Conservation (phyloP, 2,113 vertebrate species). For the Mola mola region DNA sequence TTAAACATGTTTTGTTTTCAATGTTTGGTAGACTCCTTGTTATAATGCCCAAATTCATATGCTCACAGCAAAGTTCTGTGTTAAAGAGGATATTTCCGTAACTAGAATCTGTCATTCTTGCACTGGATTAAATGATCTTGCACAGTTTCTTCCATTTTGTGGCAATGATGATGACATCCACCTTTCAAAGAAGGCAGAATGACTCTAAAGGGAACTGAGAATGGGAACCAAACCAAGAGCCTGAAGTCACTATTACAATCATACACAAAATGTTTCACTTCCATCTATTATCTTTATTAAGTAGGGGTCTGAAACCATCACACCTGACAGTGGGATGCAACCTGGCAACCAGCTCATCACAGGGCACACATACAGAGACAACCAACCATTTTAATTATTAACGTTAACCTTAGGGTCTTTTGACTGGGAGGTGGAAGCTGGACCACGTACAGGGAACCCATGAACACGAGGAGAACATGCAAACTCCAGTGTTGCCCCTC, state of each 20-base stretch:
- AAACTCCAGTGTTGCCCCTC: too few relatives aligned
- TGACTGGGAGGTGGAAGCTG: too few relatives aligned
- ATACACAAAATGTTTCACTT: not conserved
- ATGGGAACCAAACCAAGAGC: not conserved
- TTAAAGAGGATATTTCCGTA: not conserved
- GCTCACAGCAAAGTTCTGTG: too few relatives aligned
- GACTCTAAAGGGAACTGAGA: constrained; percentile 9
- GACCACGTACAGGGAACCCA: too few relatives aligned
- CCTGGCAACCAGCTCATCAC: not conserved
- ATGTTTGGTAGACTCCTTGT: not conserved
- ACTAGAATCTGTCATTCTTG: not conserved
- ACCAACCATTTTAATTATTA: too few relatives aligned
- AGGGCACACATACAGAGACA: not conserved
- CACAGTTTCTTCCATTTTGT: not conserved
- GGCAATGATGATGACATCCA: not conserved
- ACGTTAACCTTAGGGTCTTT: too few relatives aligned
- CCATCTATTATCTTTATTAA: not conserved
- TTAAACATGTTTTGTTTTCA: not conserved
- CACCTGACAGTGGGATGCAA: not conserved
- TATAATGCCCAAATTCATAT: not conserved
- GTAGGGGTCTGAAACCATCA: not conserved
- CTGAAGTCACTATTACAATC: too few relatives aligned
- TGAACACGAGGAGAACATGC: too few relatives aligned
- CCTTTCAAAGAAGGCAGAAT: not conserved
- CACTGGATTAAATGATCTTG: too few relatives aligned